phyloP scores from a whole-genome alignment of 2,888 invertebrate genomes.

The Agrochola lychnidis region DNA sequence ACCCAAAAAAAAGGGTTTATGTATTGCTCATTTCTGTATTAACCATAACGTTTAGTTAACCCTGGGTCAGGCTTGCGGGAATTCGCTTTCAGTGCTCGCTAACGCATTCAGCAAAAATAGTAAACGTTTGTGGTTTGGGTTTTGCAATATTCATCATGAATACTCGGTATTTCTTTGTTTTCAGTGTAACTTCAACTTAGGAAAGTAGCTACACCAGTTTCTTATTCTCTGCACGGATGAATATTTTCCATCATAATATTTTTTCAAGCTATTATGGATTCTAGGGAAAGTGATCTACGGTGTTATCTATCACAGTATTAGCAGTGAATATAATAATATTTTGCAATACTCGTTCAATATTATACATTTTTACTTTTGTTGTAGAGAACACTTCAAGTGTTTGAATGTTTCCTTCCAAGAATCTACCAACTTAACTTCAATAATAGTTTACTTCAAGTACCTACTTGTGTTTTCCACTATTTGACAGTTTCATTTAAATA shows the following conservation, averaged over 20 bases:
- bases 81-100: background rate
- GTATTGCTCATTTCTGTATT: background rate
- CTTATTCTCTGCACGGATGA: background rate
- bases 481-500: background rate
- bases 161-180: background rate
- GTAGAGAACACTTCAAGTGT: slow-evolving; percentile 7
- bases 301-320: background rate
- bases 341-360: slow-evolving; percentile 31
- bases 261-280: background rate
- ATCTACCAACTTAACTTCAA: slow-evolving; percentile 5
- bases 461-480: background rate
- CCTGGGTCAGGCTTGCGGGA: background rate
- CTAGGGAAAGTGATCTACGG: slow-evolving; percentile 1
- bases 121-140: background rate
- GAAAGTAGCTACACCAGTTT: background rate
- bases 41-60: background rate
- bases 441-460: background rate
- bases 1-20: too few relatives aligned
- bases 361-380: slow-evolving; percentile 22
- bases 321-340: slow-evolving; percentile 34
- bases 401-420: slow-evolving; percentile 8
- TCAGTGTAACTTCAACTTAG: background rate
- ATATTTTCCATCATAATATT: slow-evolving; percentile 3
- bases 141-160: background rate
- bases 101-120: background rate